Evolutionary conservation across 2,797 vertebrate genomes (phyloP).

Genomic region (Masticophis lateralis): DNA sequence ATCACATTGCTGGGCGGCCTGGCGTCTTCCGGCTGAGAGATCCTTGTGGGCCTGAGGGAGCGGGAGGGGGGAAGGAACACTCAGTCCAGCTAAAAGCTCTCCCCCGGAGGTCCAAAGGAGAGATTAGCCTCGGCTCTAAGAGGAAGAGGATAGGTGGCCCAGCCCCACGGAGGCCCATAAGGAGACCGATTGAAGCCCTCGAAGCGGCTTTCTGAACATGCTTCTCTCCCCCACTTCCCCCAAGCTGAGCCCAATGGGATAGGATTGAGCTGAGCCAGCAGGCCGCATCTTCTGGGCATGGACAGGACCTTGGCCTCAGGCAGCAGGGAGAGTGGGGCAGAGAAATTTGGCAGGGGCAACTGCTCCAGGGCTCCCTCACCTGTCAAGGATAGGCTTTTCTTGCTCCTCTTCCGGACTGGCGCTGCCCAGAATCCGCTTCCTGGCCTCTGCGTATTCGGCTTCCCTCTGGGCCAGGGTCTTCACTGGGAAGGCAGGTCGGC

Average conservation of each 20-base stretch:
- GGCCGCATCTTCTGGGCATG: rapidly evolving
- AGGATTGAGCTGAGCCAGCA: background rate
- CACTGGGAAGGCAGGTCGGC: constrained; percentile 84
- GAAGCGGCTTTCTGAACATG: background rate
- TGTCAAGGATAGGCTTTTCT: constrained; percentile 87
- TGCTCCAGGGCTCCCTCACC: constrained; percentile 65
- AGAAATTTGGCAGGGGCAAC: background rate
- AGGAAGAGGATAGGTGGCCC: background rate
- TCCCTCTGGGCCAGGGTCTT: constrained; percentile 96
- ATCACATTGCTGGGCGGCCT: constrained; percentile 88
- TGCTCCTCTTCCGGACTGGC: constrained; percentile 90
- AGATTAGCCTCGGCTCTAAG: background rate
- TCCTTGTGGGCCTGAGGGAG: constrained; percentile 70
- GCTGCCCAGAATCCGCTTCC: constrained; percentile 94
- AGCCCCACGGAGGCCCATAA: background rate
- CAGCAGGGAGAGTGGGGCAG: background rate
- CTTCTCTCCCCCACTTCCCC: background rate
- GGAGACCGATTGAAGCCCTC: background rate
- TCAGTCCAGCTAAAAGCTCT: background rate
- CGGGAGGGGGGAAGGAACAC: background rate
- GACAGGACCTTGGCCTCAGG: background rate
- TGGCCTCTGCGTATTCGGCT: constrained; percentile 94
- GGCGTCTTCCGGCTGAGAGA: constrained; percentile 83
- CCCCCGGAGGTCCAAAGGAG: background rate
- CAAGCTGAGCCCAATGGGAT: background rate